A percentile compares a stretch with the other conserved stretches of the same genome.
phyloP scores from a whole-genome alignment of 2,888 invertebrate genomes.

The Ormyrus labotus region DNA sequence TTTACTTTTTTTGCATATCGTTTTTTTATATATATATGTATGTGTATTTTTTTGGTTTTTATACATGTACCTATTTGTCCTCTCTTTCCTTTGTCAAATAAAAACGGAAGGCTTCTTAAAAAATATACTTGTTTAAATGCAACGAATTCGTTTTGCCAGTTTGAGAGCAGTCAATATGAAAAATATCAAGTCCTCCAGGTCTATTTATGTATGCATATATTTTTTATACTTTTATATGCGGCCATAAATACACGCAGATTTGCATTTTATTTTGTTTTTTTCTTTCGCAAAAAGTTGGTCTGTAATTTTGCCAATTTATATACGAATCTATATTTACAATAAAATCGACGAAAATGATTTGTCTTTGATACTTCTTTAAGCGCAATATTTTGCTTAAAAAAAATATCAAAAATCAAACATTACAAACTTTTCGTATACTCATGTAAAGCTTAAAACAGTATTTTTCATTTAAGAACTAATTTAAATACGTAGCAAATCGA shows the following conservation, averaged over 20 bases:
- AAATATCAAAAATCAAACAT: conserved; percentile 22
- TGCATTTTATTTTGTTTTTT: background rate
- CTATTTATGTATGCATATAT: background rate
- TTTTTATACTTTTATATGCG: too few species aligned
- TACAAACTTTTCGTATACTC: conserved; percentile 6
- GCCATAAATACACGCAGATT: conserved; percentile 3
- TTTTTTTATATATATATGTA: conserved; percentile 19
- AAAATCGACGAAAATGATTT: background rate
- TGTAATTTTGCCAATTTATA: conserved; percentile 15
- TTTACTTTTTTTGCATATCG: background rate
- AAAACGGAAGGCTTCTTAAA: conserved; percentile 24
- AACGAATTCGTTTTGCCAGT: conserved; percentile 15
- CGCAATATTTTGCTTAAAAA: background rate
- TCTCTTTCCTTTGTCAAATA: conserved; percentile 13
- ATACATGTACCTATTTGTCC: conserved; percentile 3
- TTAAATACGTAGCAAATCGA: too few species aligned
- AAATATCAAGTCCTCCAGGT: conserved; percentile 52
- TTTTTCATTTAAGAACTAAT: too few species aligned
- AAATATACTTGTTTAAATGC: conserved; percentile 35
- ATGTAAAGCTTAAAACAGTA: conserved; percentile 13
- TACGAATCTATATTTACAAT: conserved; percentile 32
- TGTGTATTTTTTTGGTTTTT: conserved; percentile 7
- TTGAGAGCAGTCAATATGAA: conserved; percentile 45
- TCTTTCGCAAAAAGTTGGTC: background rate
- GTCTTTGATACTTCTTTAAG: too few species aligned